Base-by-base conservation (phyloP, 92 coral and sea anemone genomes). In the Blastomussa wellsi region DNA sequence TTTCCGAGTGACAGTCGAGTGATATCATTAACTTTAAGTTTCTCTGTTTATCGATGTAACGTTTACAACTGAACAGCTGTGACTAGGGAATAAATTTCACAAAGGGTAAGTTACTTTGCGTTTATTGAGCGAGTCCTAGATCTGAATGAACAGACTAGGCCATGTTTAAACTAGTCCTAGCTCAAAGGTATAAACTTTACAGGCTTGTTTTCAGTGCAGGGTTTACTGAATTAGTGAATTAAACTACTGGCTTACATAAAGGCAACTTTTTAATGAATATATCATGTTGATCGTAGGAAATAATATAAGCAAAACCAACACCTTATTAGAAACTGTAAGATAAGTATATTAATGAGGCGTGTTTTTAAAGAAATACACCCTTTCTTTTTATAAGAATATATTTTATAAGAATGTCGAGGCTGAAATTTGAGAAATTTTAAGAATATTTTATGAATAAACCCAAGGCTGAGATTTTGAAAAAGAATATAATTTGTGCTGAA, bases 1-100 rank as follows among this genome's bases (percentile, higher is more conserved):
- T 8, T 26, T 62, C 16, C 28, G 11, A 24, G 68, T 62, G 68
- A 2, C 68, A 10, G 13, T 62, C 33, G 35, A 62, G 33, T 62
- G 68, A 62, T 24, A 28, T 62, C 68, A 17, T 17, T 11, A 4
- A 0, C 3, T 26, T 62, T 10, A 0, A 26, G 33, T 22, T 37
- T 51, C 32, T 48, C 14, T 76, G 66, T 76, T 76, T 76, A 31
- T 52, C 41, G 64, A 51, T 33, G 26, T 51, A 76, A 72, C 12
- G 65, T 32, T 8, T 31, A 76, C 41, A 44, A 52, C 33, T 52
- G n/a, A 76, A 76, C 80, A 76, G 66, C 80, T 76, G 80, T 19
- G 12, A 70, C 75, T 70, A 28, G 3, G 12, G 12, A 70, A 26
- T 7, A 15, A 70, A 8, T 14, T 32, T 68, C 74, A 35, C 74